These are phyloP conservation scores for Drosophila aldrichi DNA, from an alignment of 2,888 invertebrate genomes.

Conservation along the genomic window DNA sequence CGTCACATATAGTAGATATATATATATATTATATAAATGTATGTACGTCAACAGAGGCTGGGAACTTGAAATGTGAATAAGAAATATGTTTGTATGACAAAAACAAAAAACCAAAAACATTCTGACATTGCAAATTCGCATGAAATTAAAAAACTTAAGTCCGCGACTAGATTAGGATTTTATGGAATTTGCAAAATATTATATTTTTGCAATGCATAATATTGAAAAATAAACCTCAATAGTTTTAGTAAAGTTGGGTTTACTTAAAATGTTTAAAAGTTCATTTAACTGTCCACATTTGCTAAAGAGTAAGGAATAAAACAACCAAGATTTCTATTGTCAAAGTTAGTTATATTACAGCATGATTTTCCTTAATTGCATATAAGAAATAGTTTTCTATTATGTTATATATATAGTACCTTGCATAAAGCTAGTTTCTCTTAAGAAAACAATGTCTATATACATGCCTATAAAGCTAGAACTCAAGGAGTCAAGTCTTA, in stretches of 20 bases:
- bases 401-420: no score
- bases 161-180: conserved; percentile 2
- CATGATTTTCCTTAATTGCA: no score
- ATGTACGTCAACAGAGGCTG: neutral
- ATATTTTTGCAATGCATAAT: neutral
- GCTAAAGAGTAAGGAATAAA: neutral
- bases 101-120: neutral
- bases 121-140: conserved; percentile 13
- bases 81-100: neutral
- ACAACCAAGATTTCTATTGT: neutral
- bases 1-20: conserved; percentile 5
- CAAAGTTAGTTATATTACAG: no score
- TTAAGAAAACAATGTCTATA: no score
- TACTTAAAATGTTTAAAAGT: no score
- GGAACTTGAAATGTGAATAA: conserved; percentile 12
- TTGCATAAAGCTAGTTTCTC: no score
- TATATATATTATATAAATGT: neutral
- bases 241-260: neutral
- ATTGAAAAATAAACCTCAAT: neutral
- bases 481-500: no score
- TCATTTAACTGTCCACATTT: neutral
- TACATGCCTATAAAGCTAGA: no score
- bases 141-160: conserved; percentile 4
- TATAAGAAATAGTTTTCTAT: no score
- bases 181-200: conserved; percentile 2